These are phyloP conservation scores for Euschistus heros DNA, from an alignment of 1,140 invertebrate genomes.

Conservation along the genomic window DNA sequence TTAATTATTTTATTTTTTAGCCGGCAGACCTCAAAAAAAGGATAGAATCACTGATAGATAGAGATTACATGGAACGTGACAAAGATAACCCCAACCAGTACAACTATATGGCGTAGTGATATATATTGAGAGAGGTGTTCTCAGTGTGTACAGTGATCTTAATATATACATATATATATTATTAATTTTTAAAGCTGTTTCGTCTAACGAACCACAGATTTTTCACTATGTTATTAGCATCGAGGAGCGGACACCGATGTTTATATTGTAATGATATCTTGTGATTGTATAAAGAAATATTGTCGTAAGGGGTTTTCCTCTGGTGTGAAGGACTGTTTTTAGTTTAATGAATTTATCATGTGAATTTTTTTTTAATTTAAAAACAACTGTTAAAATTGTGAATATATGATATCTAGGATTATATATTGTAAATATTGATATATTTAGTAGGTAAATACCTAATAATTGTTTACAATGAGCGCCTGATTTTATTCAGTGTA, in stretches of 20 bases:
- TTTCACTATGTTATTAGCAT: background rate
- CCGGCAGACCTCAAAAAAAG: slow-evolving; percentile 94
- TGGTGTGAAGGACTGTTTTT: slow-evolving; percentile 8
- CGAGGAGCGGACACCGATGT: background rate
- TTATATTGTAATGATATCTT: slow-evolving; percentile 7
- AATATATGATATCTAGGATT: too few species aligned
- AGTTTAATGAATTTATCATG: background rate
- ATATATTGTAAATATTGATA: too few species aligned
- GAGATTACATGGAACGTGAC: slow-evolving; percentile 97
- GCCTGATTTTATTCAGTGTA: too few species aligned
- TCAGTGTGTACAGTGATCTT: slow-evolving; percentile 10
- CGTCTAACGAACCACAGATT: slow-evolving; percentile 4
- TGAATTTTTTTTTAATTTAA: too few species aligned
- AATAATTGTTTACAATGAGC: too few species aligned
- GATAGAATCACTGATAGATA: slow-evolving; percentile 94
- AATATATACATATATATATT: slow-evolving; percentile 9
- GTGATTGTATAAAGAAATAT: slow-evolving; percentile 9
- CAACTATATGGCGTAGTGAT: slow-evolving; percentile 86
- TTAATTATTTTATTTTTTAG: slow-evolving; percentile 39
- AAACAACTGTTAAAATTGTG: too few species aligned
- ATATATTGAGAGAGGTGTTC: background rate
- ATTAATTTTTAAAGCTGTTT: slow-evolving; percentile 14
- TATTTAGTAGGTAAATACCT: too few species aligned
- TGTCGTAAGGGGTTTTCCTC: slow-evolving; percentile 1
- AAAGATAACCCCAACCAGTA: slow-evolving; percentile 97